A percentile compares a stretch with the other conserved stretches of the same genome.
Evolutionary conservation across 1,140 invertebrate genomes (phyloP).

Genomic region (Holcopasites calliopsidis): DNA sequence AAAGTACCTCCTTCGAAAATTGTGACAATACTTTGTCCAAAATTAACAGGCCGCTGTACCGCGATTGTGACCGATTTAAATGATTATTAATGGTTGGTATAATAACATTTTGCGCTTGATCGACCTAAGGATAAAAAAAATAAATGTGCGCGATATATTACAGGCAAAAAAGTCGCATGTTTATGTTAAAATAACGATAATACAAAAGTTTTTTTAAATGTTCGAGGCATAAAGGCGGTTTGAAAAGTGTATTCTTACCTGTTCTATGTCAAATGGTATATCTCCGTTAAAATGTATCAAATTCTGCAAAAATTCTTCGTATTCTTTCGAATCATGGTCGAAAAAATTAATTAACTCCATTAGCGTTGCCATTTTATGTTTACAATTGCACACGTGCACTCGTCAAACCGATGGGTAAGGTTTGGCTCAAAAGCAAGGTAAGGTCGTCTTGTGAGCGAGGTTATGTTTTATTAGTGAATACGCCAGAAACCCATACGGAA

Average conservation of each 20-base stretch:
- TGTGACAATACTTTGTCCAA: slow-evolving; percentile 50
- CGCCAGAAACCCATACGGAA: too few species aligned
- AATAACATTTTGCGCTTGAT: slow-evolving; percentile 45
- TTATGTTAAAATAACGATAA: not conserved
- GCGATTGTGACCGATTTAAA: slow-evolving; percentile 56
- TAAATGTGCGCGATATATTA: not conserved
- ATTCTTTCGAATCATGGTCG: slow-evolving; percentile 47
- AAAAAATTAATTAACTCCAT: slow-evolving; percentile 54
- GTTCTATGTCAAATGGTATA: slow-evolving; percentile 54
- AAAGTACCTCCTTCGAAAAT: slow-evolving; percentile 61
- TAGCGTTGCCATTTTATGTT: slow-evolving; percentile 48
- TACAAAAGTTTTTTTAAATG: not conserved
- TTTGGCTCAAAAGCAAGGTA: not conserved
- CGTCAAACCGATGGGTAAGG: not conserved
- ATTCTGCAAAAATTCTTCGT: slow-evolving; percentile 51
- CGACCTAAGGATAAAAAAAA: slow-evolving; percentile 48
- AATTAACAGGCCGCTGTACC: slow-evolving; percentile 55
- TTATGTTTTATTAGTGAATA: too few species aligned
- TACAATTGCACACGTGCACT: not conserved
- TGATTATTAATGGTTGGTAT: slow-evolving; percentile 58
- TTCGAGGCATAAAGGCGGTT: not conserved
- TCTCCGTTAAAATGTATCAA: slow-evolving; percentile 53
- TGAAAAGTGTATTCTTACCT: slow-evolving; percentile 52
- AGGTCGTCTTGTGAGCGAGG: too few species aligned
- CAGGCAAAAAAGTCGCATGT: not conserved